phyloP scores from a whole-genome alignment of 2,797 vertebrate genomes.

The Trachops cirrhosus region DNA sequence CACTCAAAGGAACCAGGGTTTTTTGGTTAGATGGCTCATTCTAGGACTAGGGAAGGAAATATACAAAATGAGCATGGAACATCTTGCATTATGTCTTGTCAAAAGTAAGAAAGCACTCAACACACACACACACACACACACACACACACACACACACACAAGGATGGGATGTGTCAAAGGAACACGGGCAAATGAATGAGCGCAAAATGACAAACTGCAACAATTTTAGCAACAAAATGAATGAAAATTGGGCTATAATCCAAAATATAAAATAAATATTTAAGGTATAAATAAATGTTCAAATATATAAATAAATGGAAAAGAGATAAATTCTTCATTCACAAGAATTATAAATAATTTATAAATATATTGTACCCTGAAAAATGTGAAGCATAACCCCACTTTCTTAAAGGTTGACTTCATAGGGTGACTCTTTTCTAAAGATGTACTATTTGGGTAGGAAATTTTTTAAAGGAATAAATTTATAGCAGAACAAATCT shows the following conservation, averaged over 20 bases:
- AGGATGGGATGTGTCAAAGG: background rate
- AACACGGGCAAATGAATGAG: background rate
- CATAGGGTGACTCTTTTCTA: background rate
- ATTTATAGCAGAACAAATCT: background rate
- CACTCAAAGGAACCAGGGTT: background rate
- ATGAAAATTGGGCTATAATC: background rate
- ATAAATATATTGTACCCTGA: background rate
- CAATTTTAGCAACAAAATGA: background rate
- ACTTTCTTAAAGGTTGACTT: background rate
- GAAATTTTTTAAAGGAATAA: background rate
- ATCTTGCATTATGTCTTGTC: background rate
- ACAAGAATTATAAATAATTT: background rate
- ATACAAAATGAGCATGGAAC: background rate
- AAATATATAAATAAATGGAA: background rate
- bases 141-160: background rate
- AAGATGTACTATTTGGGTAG: background rate
- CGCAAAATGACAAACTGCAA: background rate
- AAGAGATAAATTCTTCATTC: background rate
- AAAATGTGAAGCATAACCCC: background rate
- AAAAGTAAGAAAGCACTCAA: background rate
- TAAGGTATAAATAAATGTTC: background rate
- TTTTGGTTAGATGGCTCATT: no score
- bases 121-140: background rate
- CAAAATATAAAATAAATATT: background rate
- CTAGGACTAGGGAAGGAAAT: background rate